These are phyloP conservation scores for Tupaia chinensis DNA, from an alignment of 2,113 vertebrate genomes.

Conservation along the genomic window DNA sequence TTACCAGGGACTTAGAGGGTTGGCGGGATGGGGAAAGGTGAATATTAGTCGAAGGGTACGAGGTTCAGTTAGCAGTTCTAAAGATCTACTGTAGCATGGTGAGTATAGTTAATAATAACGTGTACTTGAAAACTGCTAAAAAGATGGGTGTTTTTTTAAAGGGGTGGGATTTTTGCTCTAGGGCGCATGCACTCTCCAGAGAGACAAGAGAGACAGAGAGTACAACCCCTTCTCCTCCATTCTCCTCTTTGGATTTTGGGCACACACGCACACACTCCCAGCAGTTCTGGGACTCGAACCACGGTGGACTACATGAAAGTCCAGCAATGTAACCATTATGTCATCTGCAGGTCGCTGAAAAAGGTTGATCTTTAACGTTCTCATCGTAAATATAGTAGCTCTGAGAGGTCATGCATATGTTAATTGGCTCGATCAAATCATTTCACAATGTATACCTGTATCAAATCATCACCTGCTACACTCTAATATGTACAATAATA, in stretches of 20 bases:
- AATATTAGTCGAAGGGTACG: neutral
- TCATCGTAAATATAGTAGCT: neutral
- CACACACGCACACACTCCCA: too few species aligned
- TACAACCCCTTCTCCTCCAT: too few species aligned
- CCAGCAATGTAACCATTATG: too few species aligned
- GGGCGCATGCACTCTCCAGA: too few species aligned
- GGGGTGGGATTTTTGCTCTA: too few species aligned
- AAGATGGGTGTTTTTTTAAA: neutral
- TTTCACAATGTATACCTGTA: neutral
- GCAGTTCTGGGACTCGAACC: too few species aligned
- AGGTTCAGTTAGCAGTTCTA: neutral
- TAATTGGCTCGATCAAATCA: neutral
- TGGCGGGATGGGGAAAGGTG: neutral
- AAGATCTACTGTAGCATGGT: neutral
- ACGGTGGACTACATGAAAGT: neutral
- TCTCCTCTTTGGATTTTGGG: too few species aligned
- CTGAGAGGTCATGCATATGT: too few species aligned
- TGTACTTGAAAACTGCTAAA: neutral
- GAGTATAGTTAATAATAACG: neutral
- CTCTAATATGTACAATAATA: neutral
- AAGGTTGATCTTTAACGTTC: neutral
- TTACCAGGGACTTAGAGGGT: neutral
- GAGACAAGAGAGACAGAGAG: too few species aligned
- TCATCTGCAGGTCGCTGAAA: too few species aligned
- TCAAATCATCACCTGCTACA: too few species aligned